Conservation (phyloP, 2,888 invertebrate genomes). For the Caenorhabditis afra region DNA sequence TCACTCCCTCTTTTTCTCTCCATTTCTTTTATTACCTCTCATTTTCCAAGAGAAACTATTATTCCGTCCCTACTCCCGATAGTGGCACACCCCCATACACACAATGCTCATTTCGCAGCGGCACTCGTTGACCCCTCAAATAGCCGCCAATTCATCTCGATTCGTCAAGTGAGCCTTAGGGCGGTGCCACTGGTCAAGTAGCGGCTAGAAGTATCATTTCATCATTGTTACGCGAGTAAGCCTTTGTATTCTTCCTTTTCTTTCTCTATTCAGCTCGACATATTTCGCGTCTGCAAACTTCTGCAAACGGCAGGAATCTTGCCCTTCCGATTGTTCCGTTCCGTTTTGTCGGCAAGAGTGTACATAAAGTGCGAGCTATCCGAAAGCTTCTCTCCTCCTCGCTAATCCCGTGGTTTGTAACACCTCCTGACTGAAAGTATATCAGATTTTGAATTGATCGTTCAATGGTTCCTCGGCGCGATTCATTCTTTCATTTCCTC, state of each 20-base stretch:
- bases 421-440: neutral
- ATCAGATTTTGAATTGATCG: neutral
- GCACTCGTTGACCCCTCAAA: constrained; percentile 30
- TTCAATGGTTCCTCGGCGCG: neutral
- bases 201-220: constrained; percentile 50
- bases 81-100: too few species aligned
- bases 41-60: neutral
- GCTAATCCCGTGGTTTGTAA: too few species aligned
- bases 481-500: neutral
- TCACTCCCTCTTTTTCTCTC: too few species aligned
- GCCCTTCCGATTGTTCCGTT: constrained; percentile 10
- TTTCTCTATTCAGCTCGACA: neutral
- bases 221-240: constrained; percentile 50
- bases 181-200: constrained; percentile 42
- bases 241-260: constrained; percentile 7
- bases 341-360: neutral
- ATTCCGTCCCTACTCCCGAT: too few species aligned
- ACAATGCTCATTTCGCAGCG: too few species aligned
- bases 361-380: neutral
- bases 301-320: constrained; percentile 29
- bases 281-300: constrained; percentile 5
- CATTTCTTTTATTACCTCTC: neutral
- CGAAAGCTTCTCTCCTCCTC: neutral
- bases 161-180: constrained; percentile 43
- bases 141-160: constrained; percentile 17